These are phyloP conservation scores for Ursus arctos DNA, from an alignment of 2,113 vertebrate genomes.

Conservation along the genomic window DNA sequence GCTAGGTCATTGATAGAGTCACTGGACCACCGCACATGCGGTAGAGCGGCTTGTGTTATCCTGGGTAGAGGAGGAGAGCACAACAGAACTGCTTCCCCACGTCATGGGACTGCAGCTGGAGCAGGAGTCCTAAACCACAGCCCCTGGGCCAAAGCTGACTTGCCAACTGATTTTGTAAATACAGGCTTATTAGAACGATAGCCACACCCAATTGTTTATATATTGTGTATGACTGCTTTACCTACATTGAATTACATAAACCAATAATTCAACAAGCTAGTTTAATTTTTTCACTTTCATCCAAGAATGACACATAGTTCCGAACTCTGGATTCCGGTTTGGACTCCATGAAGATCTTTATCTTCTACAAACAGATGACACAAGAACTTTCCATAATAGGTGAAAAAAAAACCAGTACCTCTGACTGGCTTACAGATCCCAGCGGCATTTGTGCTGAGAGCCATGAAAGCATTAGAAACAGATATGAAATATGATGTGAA, in stretches of 20 bases:
- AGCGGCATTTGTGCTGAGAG: not conserved
- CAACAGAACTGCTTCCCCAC: not conserved
- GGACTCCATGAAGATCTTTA: not conserved
- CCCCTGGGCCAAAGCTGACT: not conserved
- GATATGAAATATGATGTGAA: not conserved
- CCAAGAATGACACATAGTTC: not conserved
- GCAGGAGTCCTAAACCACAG: not conserved
- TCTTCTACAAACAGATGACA: not conserved
- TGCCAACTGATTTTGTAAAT: not conserved
- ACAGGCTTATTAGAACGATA: not conserved
- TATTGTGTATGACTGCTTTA: not conserved
- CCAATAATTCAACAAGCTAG: not conserved
- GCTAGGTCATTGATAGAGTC: not conserved
- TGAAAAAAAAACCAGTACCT: slow-evolving; percentile 31
- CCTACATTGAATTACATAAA: not conserved
- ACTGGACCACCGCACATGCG: not conserved
- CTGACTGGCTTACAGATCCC: not conserved
- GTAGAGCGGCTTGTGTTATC: not conserved
- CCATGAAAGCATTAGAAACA: not conserved
- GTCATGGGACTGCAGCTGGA: not conserved
- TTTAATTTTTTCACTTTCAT: not conserved
- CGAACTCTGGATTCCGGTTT: not conserved
- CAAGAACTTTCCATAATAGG: not conserved
- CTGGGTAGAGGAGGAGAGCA: too few species aligned
- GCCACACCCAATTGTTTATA: not conserved